phyloP scores from a whole-genome alignment of 2,113 vertebrate genomes.

The Istiophorus platypterus region DNA sequence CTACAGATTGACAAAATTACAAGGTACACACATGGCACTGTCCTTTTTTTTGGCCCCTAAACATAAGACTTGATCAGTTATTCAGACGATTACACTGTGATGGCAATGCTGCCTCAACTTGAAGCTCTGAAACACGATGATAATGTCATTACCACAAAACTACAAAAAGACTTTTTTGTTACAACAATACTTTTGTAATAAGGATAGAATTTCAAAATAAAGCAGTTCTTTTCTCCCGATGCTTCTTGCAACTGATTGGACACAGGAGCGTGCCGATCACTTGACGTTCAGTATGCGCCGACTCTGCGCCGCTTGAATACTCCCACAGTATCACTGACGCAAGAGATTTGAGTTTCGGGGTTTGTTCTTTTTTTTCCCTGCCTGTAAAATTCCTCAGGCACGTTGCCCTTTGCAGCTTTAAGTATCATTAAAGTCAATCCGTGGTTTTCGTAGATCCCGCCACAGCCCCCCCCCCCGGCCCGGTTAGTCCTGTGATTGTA shows the following conservation, averaged over 20 bases:
- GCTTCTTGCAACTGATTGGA: background rate
- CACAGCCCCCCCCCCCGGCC: background rate
- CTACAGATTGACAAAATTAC: no score
- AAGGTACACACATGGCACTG: no score
- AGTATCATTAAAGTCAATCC: slow-evolving; percentile 1
- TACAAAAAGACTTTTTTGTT: no score
- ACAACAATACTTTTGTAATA: no score
- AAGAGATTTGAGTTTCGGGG: background rate
- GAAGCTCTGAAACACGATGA: background rate
- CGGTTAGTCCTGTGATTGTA: slow-evolving; percentile 2
- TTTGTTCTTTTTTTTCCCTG: no score
- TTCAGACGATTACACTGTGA: no score
- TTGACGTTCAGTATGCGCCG: background rate
- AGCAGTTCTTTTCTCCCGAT: no score
- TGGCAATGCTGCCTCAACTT: background rate
- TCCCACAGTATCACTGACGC: background rate
- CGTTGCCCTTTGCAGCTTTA: background rate
- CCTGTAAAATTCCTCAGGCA: background rate
- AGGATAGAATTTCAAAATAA: no score
- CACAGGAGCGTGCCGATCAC: background rate
- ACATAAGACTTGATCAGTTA: no score
- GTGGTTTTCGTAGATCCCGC: background rate
- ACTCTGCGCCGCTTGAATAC: background rate
- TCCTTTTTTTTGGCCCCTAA: no score
- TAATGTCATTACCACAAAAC: background rate